Percentiles rank a stretch among this genome's conserved stretches.
These are phyloP conservation scores for Lepus townsendii DNA, from an alignment of 2,797 vertebrate genomes.

Conservation along the genomic window DNA sequence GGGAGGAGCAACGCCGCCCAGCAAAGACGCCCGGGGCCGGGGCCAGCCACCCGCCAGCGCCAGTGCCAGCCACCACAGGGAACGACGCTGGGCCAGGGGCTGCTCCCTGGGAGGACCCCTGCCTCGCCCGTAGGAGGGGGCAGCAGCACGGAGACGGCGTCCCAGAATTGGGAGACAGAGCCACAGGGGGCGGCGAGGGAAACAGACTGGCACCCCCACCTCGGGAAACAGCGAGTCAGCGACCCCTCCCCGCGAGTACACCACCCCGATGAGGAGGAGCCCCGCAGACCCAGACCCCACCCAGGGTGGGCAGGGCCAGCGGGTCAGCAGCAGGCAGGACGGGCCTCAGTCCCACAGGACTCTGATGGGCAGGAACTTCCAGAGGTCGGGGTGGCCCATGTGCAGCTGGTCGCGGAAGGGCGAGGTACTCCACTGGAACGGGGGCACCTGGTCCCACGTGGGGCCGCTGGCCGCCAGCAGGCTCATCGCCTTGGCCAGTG, in stretches of 20 bases:
- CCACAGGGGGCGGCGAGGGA: background rate
- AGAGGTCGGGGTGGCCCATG: constrained; percentile 96
- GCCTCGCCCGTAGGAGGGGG: rapidly evolving
- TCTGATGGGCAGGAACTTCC: constrained; percentile 93
- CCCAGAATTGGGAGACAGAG: background rate
- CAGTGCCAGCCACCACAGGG: too few relatives aligned
- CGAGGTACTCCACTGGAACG: constrained; percentile 96
- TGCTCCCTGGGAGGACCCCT: background rate
- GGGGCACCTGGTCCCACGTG: constrained; percentile 94
- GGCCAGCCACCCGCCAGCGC: background rate
- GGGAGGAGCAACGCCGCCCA: rapidly evolving
- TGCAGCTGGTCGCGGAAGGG: constrained; percentile 92
- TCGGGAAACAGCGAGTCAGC: rapidly evolving
- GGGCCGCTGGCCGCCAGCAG: constrained; percentile 94
- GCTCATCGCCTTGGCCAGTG: constrained; percentile 89
- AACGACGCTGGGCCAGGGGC: background rate
- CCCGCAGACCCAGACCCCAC: background rate
- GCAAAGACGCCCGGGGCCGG: rapidly evolving
- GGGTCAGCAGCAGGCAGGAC: rapidly evolving
- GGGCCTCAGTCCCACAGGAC: constrained; percentile 92
- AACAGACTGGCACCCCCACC: rapidly evolving
- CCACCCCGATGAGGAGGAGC: background rate
- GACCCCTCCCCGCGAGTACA: background rate
- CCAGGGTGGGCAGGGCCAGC: background rate
- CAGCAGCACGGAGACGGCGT: background rate